These are phyloP conservation scores for Eupeodes luniger DNA, from an alignment of 2,888 invertebrate species.

Conservation along the genomic window DNA sequence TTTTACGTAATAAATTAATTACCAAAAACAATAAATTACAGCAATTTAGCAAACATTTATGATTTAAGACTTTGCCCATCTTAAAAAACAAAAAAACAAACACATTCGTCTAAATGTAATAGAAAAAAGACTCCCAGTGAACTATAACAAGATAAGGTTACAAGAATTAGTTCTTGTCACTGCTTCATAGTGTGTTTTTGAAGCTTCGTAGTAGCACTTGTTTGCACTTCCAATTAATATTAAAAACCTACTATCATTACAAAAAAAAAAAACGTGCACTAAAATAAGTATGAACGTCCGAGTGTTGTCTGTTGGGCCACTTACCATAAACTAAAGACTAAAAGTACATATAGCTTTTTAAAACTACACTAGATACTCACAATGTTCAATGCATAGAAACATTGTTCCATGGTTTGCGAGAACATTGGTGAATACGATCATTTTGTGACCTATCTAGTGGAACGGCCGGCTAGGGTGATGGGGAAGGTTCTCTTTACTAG, in stretches of 20 bases:
- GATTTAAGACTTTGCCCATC: constrained; percentile 85
- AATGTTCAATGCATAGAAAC: constrained; percentile 27
- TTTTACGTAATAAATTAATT: constrained; percentile 72
- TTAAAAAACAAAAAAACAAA: constrained; percentile 10
- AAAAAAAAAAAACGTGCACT: constrained; percentile 12
- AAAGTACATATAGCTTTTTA: no score
- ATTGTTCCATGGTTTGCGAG: constrained; percentile 26
- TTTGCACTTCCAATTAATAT: constrained; percentile 64
- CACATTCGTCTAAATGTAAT: background rate
- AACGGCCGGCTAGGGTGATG: constrained; percentile 27
- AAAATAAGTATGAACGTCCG: constrained; percentile 37
- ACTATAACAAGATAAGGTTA: constrained; percentile 56
- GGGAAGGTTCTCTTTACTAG: background rate
- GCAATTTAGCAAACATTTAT: constrained; percentile 88
- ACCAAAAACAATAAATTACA: constrained; percentile 87
- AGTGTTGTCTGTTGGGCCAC: constrained; percentile 53
- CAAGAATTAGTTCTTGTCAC: background rate
- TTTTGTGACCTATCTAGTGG: constrained; percentile 67
- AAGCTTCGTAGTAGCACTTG: constrained; percentile 53
- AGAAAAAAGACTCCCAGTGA: constrained; percentile 1
- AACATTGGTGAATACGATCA: constrained; percentile 24
- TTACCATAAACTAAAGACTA: constrained; percentile 46
- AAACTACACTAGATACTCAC: background rate
- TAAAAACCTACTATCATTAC: constrained; percentile 40
- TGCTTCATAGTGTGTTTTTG: background rate